Conservation (phyloP, 2,888 invertebrate genomes). For the Sphinx pinastri region DNA sequence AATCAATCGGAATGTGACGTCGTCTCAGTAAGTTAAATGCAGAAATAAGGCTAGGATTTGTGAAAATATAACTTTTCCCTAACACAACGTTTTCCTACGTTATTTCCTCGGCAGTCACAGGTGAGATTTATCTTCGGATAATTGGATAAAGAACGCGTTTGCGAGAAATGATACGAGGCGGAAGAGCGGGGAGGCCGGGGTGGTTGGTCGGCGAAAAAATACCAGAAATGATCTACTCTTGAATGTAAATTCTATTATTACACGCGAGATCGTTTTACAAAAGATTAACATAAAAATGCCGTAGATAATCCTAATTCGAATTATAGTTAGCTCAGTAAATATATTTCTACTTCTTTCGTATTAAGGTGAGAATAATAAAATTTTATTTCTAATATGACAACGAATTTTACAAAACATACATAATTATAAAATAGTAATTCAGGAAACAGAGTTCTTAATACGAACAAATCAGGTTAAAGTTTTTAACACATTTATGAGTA, state of each 20-base stretch:
- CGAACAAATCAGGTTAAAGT: too few species aligned
- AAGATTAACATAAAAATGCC: not conserved
- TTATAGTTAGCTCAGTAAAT: too few species aligned
- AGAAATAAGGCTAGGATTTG: slow-evolving; percentile 63
- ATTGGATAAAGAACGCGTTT: slow-evolving; percentile 83
- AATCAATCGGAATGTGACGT: slow-evolving; percentile 51
- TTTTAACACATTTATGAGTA: not conserved
- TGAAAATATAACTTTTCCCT: slow-evolving; percentile 69
- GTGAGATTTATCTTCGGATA: slow-evolving; percentile 84
- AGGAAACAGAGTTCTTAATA: too few species aligned
- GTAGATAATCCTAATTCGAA: too few species aligned
- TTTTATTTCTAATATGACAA: too few species aligned
- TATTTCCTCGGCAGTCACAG: slow-evolving; percentile 80
- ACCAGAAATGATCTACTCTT: slow-evolving; percentile 57
- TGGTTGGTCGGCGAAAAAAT: slow-evolving; percentile 46
- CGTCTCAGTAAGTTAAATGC: slow-evolving; percentile 61
- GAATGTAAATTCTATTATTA: slow-evolving; percentile 48
- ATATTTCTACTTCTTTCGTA: too few species aligned
- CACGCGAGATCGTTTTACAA: not conserved
- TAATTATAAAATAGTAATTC: too few species aligned
- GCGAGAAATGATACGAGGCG: slow-evolving; percentile 78
- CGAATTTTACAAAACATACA: too few species aligned
- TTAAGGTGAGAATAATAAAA: too few species aligned
- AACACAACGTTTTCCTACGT: slow-evolving; percentile 69
- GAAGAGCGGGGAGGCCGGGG: slow-evolving; percentile 58